A percentile compares a stretch with the other conserved stretches of the same genome.
Conservation (phyloP, 2,797 vertebrate species). For the Scolopax bukidnonensis region DNA sequence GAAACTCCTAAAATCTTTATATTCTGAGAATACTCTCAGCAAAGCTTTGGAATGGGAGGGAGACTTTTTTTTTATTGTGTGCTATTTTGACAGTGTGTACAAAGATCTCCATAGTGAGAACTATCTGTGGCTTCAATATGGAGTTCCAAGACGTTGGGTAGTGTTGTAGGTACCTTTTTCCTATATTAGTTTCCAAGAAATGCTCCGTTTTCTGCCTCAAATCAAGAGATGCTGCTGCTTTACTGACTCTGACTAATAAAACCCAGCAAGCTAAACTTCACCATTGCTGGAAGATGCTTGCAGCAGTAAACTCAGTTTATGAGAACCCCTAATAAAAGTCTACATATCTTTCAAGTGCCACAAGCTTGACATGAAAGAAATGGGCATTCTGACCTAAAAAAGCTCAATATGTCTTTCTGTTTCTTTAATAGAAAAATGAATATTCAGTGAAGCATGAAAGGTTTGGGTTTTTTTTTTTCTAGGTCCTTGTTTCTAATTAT, state of each 20-base stretch:
- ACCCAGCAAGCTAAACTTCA: conserved; percentile 48
- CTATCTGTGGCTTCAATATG: conserved; percentile 55
- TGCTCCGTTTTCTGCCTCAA: not conserved
- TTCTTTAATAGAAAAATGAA: not conserved
- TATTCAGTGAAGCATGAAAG: not conserved
- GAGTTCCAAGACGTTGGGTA: conserved; percentile 37
- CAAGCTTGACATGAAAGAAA: not conserved
- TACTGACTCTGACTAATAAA: conserved; percentile 60
- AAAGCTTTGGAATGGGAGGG: conserved; percentile 26
- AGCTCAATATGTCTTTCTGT: not conserved
- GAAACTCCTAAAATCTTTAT: conserved; percentile 50
- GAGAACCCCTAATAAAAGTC: conserved; percentile 47
- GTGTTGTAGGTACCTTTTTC: conserved; percentile 68
- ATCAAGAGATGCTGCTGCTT: conserved; percentile 36
- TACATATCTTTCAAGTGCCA: conserved; percentile 38
- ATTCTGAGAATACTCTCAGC: conserved; percentile 49
- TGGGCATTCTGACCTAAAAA: not conserved
- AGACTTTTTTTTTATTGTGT: conserved; percentile 5
- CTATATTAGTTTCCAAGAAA: conserved; percentile 60
- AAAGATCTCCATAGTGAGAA: conserved; percentile 73
- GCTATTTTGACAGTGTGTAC: conserved; percentile 72
- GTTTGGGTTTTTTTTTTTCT: not conserved
- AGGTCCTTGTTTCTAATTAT: not conserved
- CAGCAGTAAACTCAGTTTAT: conserved; percentile 51
- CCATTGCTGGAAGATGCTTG: conserved; percentile 36